Conservation (phyloP, 2,888 invertebrate species). For the Mimumesa dahlbomi region DNA sequence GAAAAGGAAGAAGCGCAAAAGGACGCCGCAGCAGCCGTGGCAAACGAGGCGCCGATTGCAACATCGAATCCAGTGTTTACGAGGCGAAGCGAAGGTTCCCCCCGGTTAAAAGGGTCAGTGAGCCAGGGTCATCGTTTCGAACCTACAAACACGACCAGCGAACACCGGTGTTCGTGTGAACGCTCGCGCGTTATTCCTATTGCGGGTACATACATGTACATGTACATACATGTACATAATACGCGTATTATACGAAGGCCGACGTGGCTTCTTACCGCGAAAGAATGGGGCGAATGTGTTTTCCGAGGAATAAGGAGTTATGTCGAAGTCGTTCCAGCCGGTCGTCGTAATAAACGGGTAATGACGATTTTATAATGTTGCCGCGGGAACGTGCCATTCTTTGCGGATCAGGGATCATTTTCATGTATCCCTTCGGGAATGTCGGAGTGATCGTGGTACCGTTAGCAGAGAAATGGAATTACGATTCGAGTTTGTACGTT, state of each 20-base stretch:
- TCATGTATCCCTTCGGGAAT: not conserved
- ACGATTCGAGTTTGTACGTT: no score
- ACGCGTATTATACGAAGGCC: constrained; percentile 57
- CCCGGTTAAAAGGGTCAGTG: constrained; percentile 74
- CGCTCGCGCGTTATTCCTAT: constrained; percentile 41
- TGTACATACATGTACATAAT: no score
- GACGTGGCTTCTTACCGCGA: constrained; percentile 20
- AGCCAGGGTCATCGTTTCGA: constrained; percentile 74
- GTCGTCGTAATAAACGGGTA: not conserved
- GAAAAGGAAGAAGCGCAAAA: constrained; percentile 3
- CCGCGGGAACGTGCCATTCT: not conserved
- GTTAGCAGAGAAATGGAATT: not conserved
- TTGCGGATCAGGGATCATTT: not conserved
- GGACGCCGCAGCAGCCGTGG: constrained; percentile 21
- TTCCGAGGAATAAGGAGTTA: constrained; percentile 18
- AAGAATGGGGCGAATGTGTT: constrained; percentile 48
- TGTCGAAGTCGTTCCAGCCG: not conserved
- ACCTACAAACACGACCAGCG: constrained; percentile 36
- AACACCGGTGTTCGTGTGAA: constrained; percentile 26
- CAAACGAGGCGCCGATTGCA: constrained; percentile 37
- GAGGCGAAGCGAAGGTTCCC: constrained; percentile 65
- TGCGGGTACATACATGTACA: constrained; percentile 39
- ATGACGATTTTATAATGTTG: not conserved
- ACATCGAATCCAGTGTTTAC: constrained; percentile 52
- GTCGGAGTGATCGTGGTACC: no score